Percentiles rank a stretch among this genome's conserved stretches.
These are phyloP conservation scores for Cheirogaleus major DNA, from an alignment of 2,797 vertebrate species.

Conservation along the genomic window DNA sequence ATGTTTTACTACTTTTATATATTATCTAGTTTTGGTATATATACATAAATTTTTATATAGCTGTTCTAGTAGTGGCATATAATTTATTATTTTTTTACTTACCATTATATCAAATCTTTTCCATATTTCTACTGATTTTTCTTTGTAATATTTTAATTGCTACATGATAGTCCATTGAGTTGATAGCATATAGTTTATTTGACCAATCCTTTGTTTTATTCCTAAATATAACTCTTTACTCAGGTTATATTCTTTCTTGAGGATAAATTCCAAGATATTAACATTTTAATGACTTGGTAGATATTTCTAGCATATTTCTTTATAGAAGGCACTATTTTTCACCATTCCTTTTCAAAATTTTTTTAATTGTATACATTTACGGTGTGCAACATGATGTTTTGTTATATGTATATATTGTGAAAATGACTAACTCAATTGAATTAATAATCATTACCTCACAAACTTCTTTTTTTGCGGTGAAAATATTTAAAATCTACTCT, in stretches of 20 bases:
- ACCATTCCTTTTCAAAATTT: background rate
- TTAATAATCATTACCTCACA: background rate
- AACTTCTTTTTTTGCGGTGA: background rate
- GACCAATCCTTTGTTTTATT: background rate
- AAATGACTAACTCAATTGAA: background rate
- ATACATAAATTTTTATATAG: background rate
- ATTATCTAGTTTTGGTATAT: background rate
- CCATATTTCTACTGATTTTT: background rate
- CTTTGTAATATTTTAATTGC: background rate
- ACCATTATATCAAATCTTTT: conserved; percentile 1
- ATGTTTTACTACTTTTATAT: background rate
- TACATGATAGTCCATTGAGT: background rate
- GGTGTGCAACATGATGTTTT: background rate
- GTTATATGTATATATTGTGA: background rate
- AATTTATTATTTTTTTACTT: conserved; percentile 19
- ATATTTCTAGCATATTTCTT: background rate
- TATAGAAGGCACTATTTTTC: background rate
- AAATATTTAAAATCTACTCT: background rate
- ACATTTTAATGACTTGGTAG: conserved; percentile 19
- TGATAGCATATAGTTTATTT: background rate
- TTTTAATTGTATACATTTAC: background rate
- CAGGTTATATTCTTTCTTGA: background rate
- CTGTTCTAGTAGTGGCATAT: background rate
- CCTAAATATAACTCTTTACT: background rate
- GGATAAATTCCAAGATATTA: background rate